Base-by-base conservation (phyloP, 2,797 vertebrate species). In the Phoxinus dragarum region DNA sequence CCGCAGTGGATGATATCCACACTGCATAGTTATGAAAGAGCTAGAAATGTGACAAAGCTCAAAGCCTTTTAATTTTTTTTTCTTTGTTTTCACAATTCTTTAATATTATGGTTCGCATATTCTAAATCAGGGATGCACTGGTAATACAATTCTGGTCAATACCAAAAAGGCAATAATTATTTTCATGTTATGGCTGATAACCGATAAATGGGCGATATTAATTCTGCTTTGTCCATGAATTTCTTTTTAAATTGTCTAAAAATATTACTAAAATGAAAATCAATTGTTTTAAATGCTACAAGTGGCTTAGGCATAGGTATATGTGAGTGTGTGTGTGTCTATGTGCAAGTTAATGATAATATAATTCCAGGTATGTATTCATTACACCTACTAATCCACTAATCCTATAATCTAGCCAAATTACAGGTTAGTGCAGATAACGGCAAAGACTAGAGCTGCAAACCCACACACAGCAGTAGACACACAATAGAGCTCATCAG, bases 341-440 rank as follows among this genome's bases (percentile, higher is more conserved):
- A 21, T 47, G 42, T 23, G 47, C 14, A 42, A 34, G 31, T 38
- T 31, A 82, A 72, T 68, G 34, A 84, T 49, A 47, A 81, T 64
- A 19, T 81, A 80, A 84, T 88, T 79, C 69, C 74, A 86, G 69
- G 64, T 88, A 75, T 76, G 64, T 59, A 52, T 81, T 87, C 64
- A 87, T 87, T 85, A 88, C 71, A 69, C 56, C 71, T 85, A 74
- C 83, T 81, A 78, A 72, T 61, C 19, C 67, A 47, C 38, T 79
- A 80, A 85, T 87, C 56, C 59, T 72, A 54, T 82, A 84, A 84
- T 86, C 64, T 76, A 82, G 40, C 42, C 71, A 78, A 85, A 87
- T 88, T 81, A 81, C 59, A 87, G 75, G 77, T 82, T 84, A 75
- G 59, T 47, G 66, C 74, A 72, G 38, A 78, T 27, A 68, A 80